Conservation (phyloP, 1,140 invertebrate species). For the Zaprionus tsacasi region DNA sequence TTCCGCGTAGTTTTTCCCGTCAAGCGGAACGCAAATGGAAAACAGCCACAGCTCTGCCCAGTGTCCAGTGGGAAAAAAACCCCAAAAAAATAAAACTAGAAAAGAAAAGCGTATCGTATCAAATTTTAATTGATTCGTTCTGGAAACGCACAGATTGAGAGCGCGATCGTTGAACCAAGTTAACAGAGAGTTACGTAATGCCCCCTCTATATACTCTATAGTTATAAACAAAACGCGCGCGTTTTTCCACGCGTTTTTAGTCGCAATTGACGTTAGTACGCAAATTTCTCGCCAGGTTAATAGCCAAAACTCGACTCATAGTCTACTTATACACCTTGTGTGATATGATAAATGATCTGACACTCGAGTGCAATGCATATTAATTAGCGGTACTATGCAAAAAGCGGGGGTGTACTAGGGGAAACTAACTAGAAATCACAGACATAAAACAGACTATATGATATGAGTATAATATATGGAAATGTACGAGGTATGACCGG, state of each 20-base stretch:
- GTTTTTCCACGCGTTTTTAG: slow-evolving; percentile 35
- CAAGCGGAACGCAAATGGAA: slow-evolving; percentile 33
- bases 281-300: neutral
- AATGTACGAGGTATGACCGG: slow-evolving; percentile 1
- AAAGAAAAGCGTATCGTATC: neutral
- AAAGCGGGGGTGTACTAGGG: no score
- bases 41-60: slow-evolving; percentile 42
- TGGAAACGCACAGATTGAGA: slow-evolving; percentile 34
- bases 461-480: neutral
- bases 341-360: slow-evolving; percentile 44
- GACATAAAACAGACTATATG: neutral
- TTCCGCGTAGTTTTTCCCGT: slow-evolving; percentile 20
- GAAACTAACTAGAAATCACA: slow-evolving; percentile 24
- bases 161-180: slow-evolving; percentile 26
- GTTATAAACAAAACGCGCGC: slow-evolving; percentile 9
- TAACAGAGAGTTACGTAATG: slow-evolving; percentile 31
- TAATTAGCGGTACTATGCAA: slow-evolving; percentile 65
- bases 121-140: slow-evolving; percentile 48
- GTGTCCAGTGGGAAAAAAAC: slow-evolving; percentile 4
- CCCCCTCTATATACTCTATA: slow-evolving; percentile 15
- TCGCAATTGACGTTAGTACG: slow-evolving; percentile 24
- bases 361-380: slow-evolving; percentile 54
- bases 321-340: slow-evolving; percentile 3
- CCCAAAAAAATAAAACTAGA: neutral
- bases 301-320: slow-evolving; percentile 24